Evolutionary conservation across 2,797 vertebrate genomes (phyloP), one percentile per base, ranked within the genome.

Genomic region (Poeciliopsis paucimaculata): DNA sequence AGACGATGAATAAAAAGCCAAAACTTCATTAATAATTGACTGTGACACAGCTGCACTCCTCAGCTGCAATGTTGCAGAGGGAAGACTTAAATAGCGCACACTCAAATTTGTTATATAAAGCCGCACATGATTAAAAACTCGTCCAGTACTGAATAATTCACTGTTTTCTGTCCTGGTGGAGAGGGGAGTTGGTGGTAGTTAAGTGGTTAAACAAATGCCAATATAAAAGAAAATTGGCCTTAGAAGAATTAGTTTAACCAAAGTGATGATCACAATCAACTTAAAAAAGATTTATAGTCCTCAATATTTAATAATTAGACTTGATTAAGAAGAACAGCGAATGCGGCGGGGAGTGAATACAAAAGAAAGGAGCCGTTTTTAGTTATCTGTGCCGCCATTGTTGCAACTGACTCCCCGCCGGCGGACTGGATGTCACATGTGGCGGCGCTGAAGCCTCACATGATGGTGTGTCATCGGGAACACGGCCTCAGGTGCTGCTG

Each of bases 1-100:
- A 86, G 85, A 92, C 87, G 84, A 82, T 82, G 90, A 88, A 89
- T 84, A 85, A 87, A 90, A 90, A 83, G 73, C 76, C 79, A 78
- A 53, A 87, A 87, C 86, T 85, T 87, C 84, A 90, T 92, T 80
- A 88, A 90, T 92, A 88, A 90, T 90, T 89, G 68, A 92, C 77
- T 74, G 8, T 34, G 87, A 87, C 91, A 91, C 89, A 88, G 86
- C 88, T 90, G 90, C 79, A 84, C 75, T 82, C 76, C 81, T 87
- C 74, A 4, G 75, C 41, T 82, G 76, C 72, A 77, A 87, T 62
- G 87, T 76, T 86, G 71, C 79, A 46, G 75, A 82, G 76, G 43
- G 78, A 57, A 86, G 81, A 82, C 80, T 82, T 82, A 88, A 90
- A 92, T 86, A 90, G 81, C 70, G 53, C 9, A 78, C 84, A 62